These are phyloP conservation scores for Idris sp. DNA, from an alignment of 1,140 invertebrate genomes.

Conservation along the genomic window DNA sequence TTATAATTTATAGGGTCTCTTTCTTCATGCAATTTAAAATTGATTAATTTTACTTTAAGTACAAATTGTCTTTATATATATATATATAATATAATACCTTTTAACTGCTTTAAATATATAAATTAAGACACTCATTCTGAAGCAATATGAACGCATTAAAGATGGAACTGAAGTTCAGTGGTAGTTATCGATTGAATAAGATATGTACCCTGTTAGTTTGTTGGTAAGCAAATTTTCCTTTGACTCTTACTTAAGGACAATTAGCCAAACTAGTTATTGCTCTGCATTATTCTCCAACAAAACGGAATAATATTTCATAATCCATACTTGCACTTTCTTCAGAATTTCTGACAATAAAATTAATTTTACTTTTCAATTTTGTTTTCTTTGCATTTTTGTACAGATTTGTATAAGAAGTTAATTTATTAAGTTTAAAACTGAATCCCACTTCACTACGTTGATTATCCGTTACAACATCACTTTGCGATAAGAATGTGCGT, in stretches of 20 bases:
- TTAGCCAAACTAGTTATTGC: conserved; percentile 9
- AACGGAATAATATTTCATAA: neutral
- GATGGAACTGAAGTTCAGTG: conserved; percentile 66
- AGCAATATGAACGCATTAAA: conserved; percentile 70
- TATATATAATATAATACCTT: conserved; percentile 23
- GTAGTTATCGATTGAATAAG: conserved; percentile 68
- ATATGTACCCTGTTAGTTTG: conserved; percentile 33
- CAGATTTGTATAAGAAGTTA: too few relatives aligned
- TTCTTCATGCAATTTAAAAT: too few relatives aligned
- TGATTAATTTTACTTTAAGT: conserved; percentile 20
- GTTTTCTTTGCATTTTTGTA: too few relatives aligned
- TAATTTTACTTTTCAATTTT: too few relatives aligned
- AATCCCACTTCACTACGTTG: too few relatives aligned
- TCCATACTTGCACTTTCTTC: too few relatives aligned
- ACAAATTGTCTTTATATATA: conserved; percentile 24
- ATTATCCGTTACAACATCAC: too few relatives aligned
- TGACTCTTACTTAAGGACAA: conserved; percentile 23
- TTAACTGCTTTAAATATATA: conserved; percentile 20
- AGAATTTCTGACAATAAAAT: too few relatives aligned
- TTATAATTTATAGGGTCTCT: too few relatives aligned
- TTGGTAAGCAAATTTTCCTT: conserved; percentile 17
- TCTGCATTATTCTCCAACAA: neutral
- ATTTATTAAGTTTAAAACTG: too few relatives aligned
- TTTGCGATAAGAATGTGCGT: too few relatives aligned
- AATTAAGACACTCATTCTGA: conserved; percentile 54